Conservation (phyloP, 1,140 invertebrate species). For the Caenorhabditis remanei region DNA sequence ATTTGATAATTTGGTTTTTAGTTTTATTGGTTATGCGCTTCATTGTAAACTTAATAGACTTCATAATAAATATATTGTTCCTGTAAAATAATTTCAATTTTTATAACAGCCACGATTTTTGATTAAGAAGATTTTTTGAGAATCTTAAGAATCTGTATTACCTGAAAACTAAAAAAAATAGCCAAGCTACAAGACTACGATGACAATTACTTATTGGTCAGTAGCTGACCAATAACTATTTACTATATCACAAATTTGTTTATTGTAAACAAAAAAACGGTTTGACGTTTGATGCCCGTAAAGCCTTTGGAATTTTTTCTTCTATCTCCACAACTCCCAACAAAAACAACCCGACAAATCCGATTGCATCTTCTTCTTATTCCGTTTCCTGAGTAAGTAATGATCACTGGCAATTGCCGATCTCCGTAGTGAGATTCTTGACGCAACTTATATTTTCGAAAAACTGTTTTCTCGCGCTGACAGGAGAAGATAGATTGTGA, state of each 20-base stretch:
- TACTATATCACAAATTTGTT: constrained; percentile 1
- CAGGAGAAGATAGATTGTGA: too few species aligned
- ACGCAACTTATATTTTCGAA: not conserved
- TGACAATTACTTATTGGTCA: not conserved
- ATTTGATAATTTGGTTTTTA: too few species aligned
- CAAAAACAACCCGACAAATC: not conserved
- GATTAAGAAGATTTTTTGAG: too few species aligned
- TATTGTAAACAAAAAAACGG: not conserved
- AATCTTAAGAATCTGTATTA: too few species aligned
- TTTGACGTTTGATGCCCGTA: constrained; percentile 44
- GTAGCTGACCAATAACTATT: not conserved
- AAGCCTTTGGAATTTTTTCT: not conserved
- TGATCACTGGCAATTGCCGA: constrained; percentile 11
- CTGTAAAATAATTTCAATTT: too few species aligned
- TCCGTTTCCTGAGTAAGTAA: not conserved
- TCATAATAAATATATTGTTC: too few species aligned
- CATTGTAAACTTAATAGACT: too few species aligned
- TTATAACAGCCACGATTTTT: too few species aligned
- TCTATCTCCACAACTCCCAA: not conserved
- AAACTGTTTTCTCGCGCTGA: not conserved
- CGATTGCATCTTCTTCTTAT: not conserved
- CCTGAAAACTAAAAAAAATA: too few species aligned
- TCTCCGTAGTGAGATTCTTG: not conserved
- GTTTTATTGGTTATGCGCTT: too few species aligned
- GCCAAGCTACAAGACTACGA: not conserved